A percentile compares a stretch with the other conserved stretches of the same genome.
These are phyloP conservation scores for Siderastrea radians DNA, from an alignment of 92 coral and sea anemone species.

Conservation along the genomic window DNA sequence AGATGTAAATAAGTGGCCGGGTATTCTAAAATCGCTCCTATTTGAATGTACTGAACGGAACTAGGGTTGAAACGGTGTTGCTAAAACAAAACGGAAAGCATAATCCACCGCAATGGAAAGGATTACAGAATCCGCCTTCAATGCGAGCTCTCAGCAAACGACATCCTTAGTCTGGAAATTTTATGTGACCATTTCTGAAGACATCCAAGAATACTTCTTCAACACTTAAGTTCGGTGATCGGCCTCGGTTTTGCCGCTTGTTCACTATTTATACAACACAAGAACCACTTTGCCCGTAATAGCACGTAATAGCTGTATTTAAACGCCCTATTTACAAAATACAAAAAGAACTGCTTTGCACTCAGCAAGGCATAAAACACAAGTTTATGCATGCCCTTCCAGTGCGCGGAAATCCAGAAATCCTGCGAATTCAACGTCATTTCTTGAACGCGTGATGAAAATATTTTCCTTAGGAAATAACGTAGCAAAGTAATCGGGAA, in stretches of 20 bases:
- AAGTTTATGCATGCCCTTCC: neutral
- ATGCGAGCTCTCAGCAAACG: neutral
- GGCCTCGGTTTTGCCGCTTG: neutral
- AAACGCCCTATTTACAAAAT: neutral
- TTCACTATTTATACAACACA: neutral
- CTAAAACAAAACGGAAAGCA: neutral
- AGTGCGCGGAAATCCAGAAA: slow-evolving; percentile 26
- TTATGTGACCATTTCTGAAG: neutral
- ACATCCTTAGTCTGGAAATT: neutral
- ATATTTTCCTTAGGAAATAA: neutral
- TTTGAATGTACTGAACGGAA: neutral
- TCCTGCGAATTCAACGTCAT: neutral
- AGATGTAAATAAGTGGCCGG: too few relatives aligned
- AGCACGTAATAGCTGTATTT: neutral
- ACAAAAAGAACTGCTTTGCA: neutral
- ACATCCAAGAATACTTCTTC: neutral
- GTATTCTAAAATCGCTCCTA: too few relatives aligned
- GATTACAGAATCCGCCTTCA: neutral
- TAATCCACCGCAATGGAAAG: neutral
- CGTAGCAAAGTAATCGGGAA: neutral
- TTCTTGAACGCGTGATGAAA: neutral
- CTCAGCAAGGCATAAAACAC: neutral
- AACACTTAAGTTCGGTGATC: neutral
- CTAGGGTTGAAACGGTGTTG: neutral
- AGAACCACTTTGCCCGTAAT: neutral